Base-by-base conservation (phyloP, 2,888 invertebrate species). In the Pristionchus exspectatus region DNA sequence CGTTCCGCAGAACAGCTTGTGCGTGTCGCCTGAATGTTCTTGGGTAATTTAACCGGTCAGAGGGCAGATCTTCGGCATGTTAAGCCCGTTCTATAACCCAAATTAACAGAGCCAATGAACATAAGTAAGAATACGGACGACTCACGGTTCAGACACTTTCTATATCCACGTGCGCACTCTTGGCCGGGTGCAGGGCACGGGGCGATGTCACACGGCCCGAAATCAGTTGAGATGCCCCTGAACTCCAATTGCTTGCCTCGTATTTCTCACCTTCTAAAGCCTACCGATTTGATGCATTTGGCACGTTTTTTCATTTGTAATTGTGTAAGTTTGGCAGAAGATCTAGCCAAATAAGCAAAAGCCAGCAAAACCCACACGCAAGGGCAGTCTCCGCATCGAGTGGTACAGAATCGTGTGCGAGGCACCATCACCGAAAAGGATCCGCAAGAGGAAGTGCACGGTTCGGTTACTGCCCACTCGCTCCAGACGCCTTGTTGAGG, bases 141-240 rank as follows among this genome's bases (percentile, higher is more conserved):
- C 24, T n/a, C 24, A 77, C 44, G 10, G 54, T 90, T 87, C 18
- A 91, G 59, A 85, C 59, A 90, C 86, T 92, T 92, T 18, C 69
- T 87, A 81, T 86, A 93, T 0, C 90, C 89, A 54, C 90, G 27
- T 44, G 92, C 91, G 86, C 93, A 93, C 10, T 92, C 91, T 30
- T 88, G n/a, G 86, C 91, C 83, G 21, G 92, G 93, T 90, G 91
- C 92, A 2, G 91, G 81, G 56, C 93, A 93, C 4, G 92, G 63
- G 12, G 63, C 63, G 63, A 63, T 59, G 30, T 63, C 86, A 86
- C 86, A 86, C 12, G 86, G 86, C 1, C 86, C 86, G 27, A n/a
- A 21, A 33, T 86, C 86, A 10, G 59, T 1, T 33, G 86, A 44
- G 14, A 9, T 2, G 16, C 86, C 59, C 2, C 86, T 86, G 63